phyloP scores from a whole-genome alignment of 2,888 invertebrate species.

The Ganaspis brasiliensis region DNA sequence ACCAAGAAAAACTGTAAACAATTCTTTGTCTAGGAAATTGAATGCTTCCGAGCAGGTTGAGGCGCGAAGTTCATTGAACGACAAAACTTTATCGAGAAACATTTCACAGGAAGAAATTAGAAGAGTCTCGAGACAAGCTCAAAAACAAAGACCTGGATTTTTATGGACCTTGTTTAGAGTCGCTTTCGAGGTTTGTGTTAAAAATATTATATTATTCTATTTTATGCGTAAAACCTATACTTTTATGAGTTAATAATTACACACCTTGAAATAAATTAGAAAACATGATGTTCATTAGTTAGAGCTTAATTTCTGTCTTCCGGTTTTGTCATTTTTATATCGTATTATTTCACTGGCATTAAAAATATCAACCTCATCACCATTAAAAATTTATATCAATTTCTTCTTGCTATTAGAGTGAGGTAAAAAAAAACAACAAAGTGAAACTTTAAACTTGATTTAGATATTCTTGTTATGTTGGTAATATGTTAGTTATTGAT shows the following conservation, averaged over 20 bases:
- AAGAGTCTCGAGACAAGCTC: conserved; percentile 73
- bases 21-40: neutral
- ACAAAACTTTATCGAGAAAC: conserved; percentile 64
- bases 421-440: neutral
- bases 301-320: neutral
- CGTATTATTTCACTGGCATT: conserved; percentile 3
- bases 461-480: too few species aligned
- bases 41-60: conserved; percentile 54
- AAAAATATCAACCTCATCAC: conserved; percentile 8
- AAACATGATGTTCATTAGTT: conserved; percentile 11
- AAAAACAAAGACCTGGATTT: conserved; percentile 74
- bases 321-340: conserved; percentile 2
- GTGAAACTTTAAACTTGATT: too few species aligned
- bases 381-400: neutral
- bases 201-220: conserved; percentile 1
- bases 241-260: conserved; percentile 3
- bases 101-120: conserved; percentile 72
- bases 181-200: conserved; percentile 74
- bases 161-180: conserved; percentile 77
- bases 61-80: conserved; percentile 63
- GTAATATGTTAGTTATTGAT: too few species aligned
- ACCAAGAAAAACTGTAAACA: conserved; percentile 18
- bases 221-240: neutral
- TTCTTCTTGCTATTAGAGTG: neutral
- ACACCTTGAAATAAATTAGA: neutral